These are phyloP conservation scores for Silurus asotus DNA, from an alignment of 2,113 vertebrate genomes.

Conservation along the genomic window DNA sequence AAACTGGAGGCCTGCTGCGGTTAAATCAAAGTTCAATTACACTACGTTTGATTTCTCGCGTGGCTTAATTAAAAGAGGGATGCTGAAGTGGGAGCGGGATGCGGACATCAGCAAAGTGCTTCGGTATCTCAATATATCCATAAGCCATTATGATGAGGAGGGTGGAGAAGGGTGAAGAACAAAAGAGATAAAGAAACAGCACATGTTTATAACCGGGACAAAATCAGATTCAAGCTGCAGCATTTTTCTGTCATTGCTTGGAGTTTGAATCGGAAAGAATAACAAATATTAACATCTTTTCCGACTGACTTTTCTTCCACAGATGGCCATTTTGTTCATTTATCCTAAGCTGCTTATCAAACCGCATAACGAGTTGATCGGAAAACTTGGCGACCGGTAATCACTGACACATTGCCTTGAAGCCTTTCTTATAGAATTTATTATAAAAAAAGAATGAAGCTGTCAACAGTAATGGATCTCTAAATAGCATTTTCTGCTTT, in stretches of 20 bases:
- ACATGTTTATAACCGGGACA: neutral
- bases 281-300: neutral
- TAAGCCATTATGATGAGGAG: neutral
- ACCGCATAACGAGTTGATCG: neutral
- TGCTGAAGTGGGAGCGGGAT: neutral
- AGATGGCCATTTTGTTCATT: neutral
- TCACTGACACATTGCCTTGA: neutral
- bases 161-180: neutral
- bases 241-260: neutral
- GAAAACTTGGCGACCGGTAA: neutral
- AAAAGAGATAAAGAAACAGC: neutral
- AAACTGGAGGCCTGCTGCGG: slow-evolving; percentile 56
- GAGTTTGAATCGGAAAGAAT: neutral
- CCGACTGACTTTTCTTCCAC: neutral
- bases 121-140: slow-evolving; percentile 19
- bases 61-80: slow-evolving; percentile 64
- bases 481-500: slow-evolving; percentile 79
- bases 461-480: slow-evolving; percentile 73
- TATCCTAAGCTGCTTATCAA: slow-evolving; percentile 6
- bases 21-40: slow-evolving; percentile 68
- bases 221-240: neutral
- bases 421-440: neutral
- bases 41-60: slow-evolving; percentile 60
- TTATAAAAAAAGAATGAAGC: slow-evolving; percentile 65
- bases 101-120: slow-evolving; percentile 38